These are phyloP conservation scores for Colossoma macropomum DNA, from an alignment of 2,113 vertebrate species.

Conservation along the genomic window DNA sequence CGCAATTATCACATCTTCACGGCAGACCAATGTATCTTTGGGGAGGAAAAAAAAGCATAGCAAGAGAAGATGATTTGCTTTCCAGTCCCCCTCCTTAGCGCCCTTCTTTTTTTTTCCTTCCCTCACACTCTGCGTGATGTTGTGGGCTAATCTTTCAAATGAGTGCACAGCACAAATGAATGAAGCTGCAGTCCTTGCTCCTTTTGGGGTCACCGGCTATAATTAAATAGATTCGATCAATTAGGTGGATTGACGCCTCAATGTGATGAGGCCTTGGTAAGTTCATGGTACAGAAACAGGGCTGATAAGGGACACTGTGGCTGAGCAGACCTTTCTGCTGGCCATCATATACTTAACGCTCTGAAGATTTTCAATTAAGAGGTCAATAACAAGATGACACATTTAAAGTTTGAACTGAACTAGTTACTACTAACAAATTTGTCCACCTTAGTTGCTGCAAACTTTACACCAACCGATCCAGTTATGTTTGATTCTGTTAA, in stretches of 20 bases:
- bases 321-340: not conserved
- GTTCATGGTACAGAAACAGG: conserved; percentile 36
- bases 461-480: not conserved
- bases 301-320: conserved; percentile 4
- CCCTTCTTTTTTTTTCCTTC: not conserved
- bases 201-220: conserved; percentile 44
- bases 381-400: not conserved
- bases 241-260: conserved; percentile 66
- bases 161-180: conserved; percentile 23
- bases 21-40: conserved; percentile 39
- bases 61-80: conserved; percentile 33
- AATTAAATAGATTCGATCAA: conserved; percentile 68
- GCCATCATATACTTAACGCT: not conserved
- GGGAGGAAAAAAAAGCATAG: not conserved
- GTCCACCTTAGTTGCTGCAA: not conserved
- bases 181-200: conserved; percentile 15
- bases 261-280: conserved; percentile 52
- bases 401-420: not conserved
- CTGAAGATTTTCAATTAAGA: not conserved
- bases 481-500: not conserved
- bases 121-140: not conserved
- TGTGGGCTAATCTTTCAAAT: conserved; percentile 45
- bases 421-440: too few species aligned
- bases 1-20: conserved; percentile 61
- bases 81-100: not conserved